Evolutionary conservation across 2,888 invertebrate species (phyloP), one percentile per base, ranked within the genome.

Genomic region (Machimus rusticus): DNA sequence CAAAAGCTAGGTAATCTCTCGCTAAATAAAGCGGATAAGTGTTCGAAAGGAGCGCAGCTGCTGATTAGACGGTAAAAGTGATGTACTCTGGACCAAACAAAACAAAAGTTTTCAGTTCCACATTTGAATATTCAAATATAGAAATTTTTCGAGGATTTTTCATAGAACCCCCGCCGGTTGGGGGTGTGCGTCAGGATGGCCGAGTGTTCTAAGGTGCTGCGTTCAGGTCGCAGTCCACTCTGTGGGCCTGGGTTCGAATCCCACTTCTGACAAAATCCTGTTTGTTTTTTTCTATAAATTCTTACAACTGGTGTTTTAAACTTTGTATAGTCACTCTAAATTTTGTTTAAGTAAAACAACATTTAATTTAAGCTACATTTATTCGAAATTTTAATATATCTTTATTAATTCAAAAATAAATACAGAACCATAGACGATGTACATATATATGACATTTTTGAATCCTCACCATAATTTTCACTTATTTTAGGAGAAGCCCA

Each of bases 171-270:
- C 1, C 19, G 51, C 1, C 57, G 12, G 6, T 19, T 57, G 1
- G 1, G 8, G 5, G 8, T 4, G 57, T 8, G 23, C 3, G 57
- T 57, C 23, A 9, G 23, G 57, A 23, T 57, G 57, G 23, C 57
- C 57, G 57, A 57, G 86, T 86, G 86, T 86, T 88, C 87, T 87
- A 87, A 87, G 87, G 87, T 87, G 88, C 88, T 88, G 87, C 87
- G 86, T 87, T 87, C 87, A 88, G 87, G 88, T 88, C 87, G 87
- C 87, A 87, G 87, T 86, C 86, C 86, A 86, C 87, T 87, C 77
- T 85, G 78, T 76, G 86, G 86, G 78, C 86, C 43, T 79, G 86
- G 66, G 66, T 86, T 79, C 86, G 66, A 86, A 86, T 86, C 86
- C 78, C 86, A 86, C 86, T 86, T 86, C 86, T 86, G 82, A 81